Percentiles rank a stretch among this genome's conserved stretches.
These are phyloP conservation scores for Mycalesis mineus DNA, from an alignment of 2,888 invertebrate species.

Conservation along the genomic window DNA sequence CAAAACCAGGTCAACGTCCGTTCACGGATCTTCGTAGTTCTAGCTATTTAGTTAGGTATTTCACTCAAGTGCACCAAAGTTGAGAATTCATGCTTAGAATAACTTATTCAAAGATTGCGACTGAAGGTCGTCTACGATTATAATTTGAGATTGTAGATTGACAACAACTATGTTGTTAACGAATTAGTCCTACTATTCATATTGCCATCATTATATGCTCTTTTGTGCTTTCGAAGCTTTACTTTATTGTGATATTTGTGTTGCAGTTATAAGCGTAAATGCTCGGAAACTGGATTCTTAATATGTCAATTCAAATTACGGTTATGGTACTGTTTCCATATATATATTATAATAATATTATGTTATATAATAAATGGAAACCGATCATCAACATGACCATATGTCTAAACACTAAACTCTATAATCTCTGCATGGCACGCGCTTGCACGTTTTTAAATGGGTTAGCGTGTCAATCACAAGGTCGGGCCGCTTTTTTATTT, in stretches of 20 bases:
- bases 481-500: conserved; percentile 43
- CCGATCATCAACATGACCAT: conserved; percentile 37
- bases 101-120: too few species aligned
- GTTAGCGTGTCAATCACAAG: conserved; percentile 65
- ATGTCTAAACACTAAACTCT: conserved; percentile 49
- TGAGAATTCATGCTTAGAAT: conserved; percentile 49
- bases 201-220: not conserved
- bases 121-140: too few species aligned
- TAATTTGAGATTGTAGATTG: too few species aligned
- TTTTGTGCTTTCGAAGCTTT: too few species aligned
- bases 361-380: not conserved
- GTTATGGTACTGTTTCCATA: too few species aligned
- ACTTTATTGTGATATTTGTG: too few species aligned
- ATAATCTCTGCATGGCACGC: conserved; percentile 60
- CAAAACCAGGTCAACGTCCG: conserved; percentile 52
- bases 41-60: conserved; percentile 56
- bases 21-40: conserved; percentile 55
- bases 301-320: too few species aligned
- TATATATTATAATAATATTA: not conserved
- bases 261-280: too few species aligned
- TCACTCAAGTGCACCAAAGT: conserved; percentile 37
- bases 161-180: too few species aligned
- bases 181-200: not conserved
- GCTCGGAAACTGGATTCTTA: too few species aligned
- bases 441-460: conserved; percentile 65